Evolutionary conservation across 2,113 vertebrate species (phyloP).

Genomic region (Ameiurus melas): DNA sequence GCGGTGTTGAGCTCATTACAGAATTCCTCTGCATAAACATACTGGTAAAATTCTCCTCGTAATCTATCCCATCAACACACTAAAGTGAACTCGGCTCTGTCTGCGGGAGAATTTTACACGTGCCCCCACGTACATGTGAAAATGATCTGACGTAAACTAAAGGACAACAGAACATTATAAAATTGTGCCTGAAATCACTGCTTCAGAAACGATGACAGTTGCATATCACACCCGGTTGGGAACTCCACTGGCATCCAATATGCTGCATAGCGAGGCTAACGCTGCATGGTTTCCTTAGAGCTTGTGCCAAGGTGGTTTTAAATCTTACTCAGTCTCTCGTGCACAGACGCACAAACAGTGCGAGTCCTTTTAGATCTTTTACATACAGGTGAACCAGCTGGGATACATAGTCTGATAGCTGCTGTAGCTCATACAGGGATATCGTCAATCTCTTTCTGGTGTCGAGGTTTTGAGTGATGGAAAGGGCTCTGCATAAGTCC

Average conservation of each 20-base stretch:
- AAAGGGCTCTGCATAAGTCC: background rate
- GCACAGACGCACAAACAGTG: constrained; percentile 2
- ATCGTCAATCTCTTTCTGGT: background rate
- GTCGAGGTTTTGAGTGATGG: constrained; percentile 13
- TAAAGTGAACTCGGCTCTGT: background rate
- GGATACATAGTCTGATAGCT: constrained; percentile 1
- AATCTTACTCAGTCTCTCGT: background rate
- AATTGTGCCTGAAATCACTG: background rate
- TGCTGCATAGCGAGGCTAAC: constrained; percentile 22
- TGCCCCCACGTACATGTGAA: background rate
- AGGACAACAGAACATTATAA: background rate
- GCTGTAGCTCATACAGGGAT: background rate
- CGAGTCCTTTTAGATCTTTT: constrained; percentile 19
- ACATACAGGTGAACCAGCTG: constrained; percentile 33
- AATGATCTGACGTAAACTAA: background rate
- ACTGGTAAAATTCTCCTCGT: background rate
- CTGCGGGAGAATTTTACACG: background rate
- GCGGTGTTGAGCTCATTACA: background rate
- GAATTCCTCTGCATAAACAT: background rate
- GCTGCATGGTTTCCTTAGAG: constrained; percentile 3
- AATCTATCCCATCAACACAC: background rate
- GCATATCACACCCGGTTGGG: constrained; percentile 18
- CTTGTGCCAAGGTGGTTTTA: constrained; percentile 28
- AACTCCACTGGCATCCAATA: background rate
- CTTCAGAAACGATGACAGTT: constrained; percentile 1